Percentiles rank a stretch among this genome's conserved stretches.
phyloP scores from a whole-genome alignment of 2,113 vertebrate species.

The Gracilinanus agilis region DNA sequence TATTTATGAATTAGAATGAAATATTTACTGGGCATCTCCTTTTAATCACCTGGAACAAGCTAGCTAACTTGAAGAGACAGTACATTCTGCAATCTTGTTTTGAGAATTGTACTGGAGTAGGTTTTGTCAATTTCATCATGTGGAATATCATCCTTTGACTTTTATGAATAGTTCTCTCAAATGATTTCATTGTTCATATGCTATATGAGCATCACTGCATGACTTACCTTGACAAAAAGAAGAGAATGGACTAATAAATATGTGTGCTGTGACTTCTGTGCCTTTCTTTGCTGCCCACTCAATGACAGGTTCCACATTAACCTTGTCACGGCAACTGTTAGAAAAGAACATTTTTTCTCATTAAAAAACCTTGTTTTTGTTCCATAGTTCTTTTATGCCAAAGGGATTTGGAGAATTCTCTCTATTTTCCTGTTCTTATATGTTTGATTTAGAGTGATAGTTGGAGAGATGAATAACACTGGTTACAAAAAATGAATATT shows the following conservation, averaged over 20 bases:
- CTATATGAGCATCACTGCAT: background rate
- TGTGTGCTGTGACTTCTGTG: background rate
- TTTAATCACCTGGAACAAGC: conserved; percentile 3
- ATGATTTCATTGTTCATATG: conserved; percentile 30
- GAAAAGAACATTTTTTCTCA: conserved; percentile 12
- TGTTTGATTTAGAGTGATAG: background rate
- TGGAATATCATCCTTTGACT: conserved; percentile 36
- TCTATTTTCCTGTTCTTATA: background rate
- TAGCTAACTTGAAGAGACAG: background rate
- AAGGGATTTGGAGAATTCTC: background rate
- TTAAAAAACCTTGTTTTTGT: conserved; percentile 1
- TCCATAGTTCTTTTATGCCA: conserved; percentile 2
- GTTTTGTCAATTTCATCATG: conserved; percentile 41
- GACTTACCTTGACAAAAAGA: conserved; percentile 34
- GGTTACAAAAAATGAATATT: background rate
- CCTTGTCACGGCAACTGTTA: conserved; percentile 27
- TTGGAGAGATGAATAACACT: background rate
- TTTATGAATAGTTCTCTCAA: conserved; percentile 12
- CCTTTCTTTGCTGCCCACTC: background rate
- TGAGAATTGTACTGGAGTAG: background rate
- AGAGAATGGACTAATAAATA: conserved; percentile 19
- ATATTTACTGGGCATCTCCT: background rate
- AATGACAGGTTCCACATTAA: background rate
- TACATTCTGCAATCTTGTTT: conserved; percentile 4
- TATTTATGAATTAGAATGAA: conserved; percentile 24